phyloP scores from a whole-genome alignment of 2,113 vertebrate genomes.

The Calyptommatus sinebrachiatus region DNA sequence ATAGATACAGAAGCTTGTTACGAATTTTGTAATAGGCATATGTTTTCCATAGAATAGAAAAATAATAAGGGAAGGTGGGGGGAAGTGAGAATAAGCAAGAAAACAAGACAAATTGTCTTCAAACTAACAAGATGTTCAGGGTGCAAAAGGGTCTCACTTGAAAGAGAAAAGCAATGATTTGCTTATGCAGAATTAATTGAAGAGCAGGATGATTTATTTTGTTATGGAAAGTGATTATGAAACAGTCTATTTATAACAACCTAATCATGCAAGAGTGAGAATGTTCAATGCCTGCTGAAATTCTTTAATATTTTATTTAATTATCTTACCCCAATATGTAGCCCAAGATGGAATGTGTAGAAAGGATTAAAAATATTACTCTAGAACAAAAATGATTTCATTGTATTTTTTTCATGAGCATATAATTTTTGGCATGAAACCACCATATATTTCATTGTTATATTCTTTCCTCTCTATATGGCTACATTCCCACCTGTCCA shows the following conservation, averaged over 20 bases:
- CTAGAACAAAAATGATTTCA: neutral
- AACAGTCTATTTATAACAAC: neutral
- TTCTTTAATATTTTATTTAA: constrained; percentile 28
- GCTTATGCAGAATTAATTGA: constrained; percentile 14
- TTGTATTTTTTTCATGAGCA: neutral
- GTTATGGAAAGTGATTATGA: constrained; percentile 17
- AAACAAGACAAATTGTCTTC: neutral
- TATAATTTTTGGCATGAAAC: neutral
- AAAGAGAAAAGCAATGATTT: constrained; percentile 4
- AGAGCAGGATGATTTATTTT: constrained; percentile 7
- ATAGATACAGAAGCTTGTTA: constrained; percentile 14
- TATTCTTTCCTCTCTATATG: neutral
- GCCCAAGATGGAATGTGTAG: neutral
- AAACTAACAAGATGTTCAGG: neutral
- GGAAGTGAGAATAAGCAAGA: neutral
- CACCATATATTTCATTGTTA: neutral
- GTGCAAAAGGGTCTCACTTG: neutral
- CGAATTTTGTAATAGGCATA: neutral
- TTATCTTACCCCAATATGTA: neutral
- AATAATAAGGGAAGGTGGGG: neutral
- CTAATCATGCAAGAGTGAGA: constrained; percentile 29
- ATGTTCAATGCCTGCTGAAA: neutral
- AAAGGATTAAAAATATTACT: neutral
- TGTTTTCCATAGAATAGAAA: neutral
- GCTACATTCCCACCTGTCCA: too few relatives aligned